phyloP scores from a whole-genome alignment of 2,888 invertebrate genomes.

The Drosophila putrida region DNA sequence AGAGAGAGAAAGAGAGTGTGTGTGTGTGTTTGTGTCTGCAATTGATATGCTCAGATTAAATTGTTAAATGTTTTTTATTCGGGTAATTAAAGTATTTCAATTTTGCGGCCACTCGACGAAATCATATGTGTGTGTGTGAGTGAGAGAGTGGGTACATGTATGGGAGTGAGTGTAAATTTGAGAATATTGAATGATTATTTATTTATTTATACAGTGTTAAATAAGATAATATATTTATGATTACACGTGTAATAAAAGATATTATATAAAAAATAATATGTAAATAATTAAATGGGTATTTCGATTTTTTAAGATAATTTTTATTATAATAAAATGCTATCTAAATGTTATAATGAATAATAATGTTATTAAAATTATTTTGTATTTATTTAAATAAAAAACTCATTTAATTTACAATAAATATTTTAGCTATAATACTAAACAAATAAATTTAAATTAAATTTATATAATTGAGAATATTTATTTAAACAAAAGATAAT shows the following conservation, averaged over 20 bases:
- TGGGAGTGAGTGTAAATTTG: constrained; percentile 6
- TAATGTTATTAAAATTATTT: too few species aligned
- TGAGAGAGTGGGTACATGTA: background rate
- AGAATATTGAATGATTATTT: constrained; percentile 43
- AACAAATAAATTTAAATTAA: too few species aligned
- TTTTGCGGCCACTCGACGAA: constrained; percentile 68
- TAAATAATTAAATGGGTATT: background rate
- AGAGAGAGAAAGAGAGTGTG: constrained; percentile 18
- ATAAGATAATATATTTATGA: constrained; percentile 16
- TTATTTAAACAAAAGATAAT: too few species aligned
- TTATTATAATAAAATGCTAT: background rate
- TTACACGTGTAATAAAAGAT: too few species aligned
- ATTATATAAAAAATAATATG: too few species aligned
- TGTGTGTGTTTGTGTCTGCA: constrained; percentile 47
- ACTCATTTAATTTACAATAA: too few species aligned
- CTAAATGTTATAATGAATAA: too few species aligned
- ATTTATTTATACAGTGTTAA: constrained; percentile 42
- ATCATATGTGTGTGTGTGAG: constrained; percentile 24
- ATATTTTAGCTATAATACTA: too few species aligned
- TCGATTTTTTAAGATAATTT: constrained; percentile 3
- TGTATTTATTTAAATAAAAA: too few species aligned
- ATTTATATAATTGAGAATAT: too few species aligned
- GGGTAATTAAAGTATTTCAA: constrained; percentile 83
- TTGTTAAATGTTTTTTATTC: constrained; percentile 84
- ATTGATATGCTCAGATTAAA: constrained; percentile 83